Evolutionary conservation across 2,797 vertebrate genomes (phyloP), one percentile per base, ranked within the genome.

Genomic region (Sebastes nivosus): DNA sequence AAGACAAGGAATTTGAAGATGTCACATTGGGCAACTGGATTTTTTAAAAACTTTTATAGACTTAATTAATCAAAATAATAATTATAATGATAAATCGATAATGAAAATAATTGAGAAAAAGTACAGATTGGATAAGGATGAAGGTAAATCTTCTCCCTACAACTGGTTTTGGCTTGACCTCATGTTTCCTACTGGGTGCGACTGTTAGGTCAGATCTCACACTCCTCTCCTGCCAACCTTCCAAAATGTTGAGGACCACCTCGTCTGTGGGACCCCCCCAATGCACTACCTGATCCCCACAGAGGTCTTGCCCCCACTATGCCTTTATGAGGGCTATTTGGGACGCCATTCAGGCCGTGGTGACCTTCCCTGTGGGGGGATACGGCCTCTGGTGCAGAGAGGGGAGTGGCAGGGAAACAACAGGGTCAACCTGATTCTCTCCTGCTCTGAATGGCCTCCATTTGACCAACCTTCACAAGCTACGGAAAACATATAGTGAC

Each of bases 321-420:
- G 63, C 9, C 69, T 93, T 92, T 89, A 90, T 83, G 72, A 63
- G 69, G 78, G 84, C 67, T 69, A 79, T 89, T 79, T 46, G 38
- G 38, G 77, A 60, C 2, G 3, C 74, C 52, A 83, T 86, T 92
- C 77, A 92, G 29, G 32, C 29, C 2, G 0, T 4, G 59, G 36
- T 84, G 87, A 88, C 89, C 85, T 72, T 68, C 71, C 29, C 71
- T 73, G 34, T 2, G 6, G 66, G 6, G 66, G 75, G 30, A 57
- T 12, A 29, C 1, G 7, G 66, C 64, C 79, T 68, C 3, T 1
- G 72, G 75, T 79, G 58, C 18, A 20, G 22, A 36, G 61, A 64
- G 38, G 67, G 59, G 81, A 55, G 58, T 61, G 22, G 12, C 27
- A 12, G 54, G 2, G 25, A 25, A 65, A 67, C 60, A 54, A 57